phyloP scores from a whole-genome alignment of 1,140 invertebrate genomes.

The Lanistes nyassanus region DNA sequence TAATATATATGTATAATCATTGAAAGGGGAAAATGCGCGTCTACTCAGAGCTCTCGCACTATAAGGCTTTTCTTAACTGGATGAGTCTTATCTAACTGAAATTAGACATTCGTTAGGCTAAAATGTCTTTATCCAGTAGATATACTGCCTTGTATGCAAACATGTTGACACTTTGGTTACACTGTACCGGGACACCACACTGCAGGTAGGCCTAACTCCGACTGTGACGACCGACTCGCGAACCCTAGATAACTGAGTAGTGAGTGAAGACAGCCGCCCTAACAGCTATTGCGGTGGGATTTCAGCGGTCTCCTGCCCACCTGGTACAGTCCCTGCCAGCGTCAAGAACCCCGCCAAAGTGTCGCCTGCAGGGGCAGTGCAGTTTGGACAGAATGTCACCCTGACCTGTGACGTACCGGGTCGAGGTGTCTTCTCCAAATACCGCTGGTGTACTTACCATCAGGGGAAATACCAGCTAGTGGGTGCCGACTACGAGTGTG shows the following conservation, averaged over 20 bases:
- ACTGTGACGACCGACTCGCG: background rate
- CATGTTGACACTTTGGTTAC: background rate
- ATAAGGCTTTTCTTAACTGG: background rate
- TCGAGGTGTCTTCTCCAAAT: background rate
- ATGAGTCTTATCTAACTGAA: background rate
- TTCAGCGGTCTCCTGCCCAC: slow-evolving; percentile 13
- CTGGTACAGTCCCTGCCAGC: background rate
- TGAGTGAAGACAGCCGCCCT: no score
- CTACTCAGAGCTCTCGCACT: no score
- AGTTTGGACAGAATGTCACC: background rate
- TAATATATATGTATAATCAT: no score
- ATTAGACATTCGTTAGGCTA: background rate
- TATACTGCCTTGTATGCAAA: background rate
- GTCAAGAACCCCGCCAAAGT: background rate
- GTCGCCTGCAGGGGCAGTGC: background rate
- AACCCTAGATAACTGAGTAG: background rate
- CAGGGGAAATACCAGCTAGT: slow-evolving; percentile 4
- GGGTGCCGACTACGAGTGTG: slow-evolving; percentile 20
- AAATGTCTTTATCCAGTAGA: background rate
- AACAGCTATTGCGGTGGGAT: no score
- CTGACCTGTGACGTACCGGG: slow-evolving; percentile 21
- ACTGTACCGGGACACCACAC: background rate
- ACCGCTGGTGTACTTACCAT: slow-evolving; percentile 1
- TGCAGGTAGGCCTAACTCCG: background rate
- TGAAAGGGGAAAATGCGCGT: no score